Evolutionary conservation across 2,797 vertebrate genomes (phyloP), one percentile per base, ranked within the genome.

Genomic region (Rhynchonycteris naso): DNA sequence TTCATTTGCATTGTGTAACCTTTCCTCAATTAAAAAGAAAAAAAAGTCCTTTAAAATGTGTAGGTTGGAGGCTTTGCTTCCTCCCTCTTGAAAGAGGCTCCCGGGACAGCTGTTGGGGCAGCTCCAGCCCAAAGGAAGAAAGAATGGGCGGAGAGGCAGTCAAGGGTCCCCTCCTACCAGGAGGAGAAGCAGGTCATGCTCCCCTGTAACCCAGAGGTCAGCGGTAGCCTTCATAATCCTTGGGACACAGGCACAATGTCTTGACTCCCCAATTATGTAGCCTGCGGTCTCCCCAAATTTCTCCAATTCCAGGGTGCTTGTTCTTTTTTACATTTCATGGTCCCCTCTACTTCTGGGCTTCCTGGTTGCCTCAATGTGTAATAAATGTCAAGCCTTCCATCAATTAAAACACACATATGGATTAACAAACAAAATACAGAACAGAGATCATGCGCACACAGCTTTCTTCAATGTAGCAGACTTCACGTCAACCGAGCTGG

Each of bases 11-110:
- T 79, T 86, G 69, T 86, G 24, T 26, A 93, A 78, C 4, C 54
- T 90, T 95, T 94, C 87, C 88, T 96, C 85, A 95, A 90, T 88
- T 94, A 65, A 93, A 95, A 90, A 92, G 75, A 35, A 79, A 65
- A 81, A 75, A 90, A 81, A 66, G 18, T n/a, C 61, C 71, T 91
- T 47, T 87, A 63, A 94, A 86, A 83, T 38, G 61, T 68, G 58
- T 88, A 95, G 82, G 75, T 33, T 89, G 92, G 28, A 74, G 56
- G 69, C 30, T 92, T 75, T 74, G 43, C 71, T 96, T 95, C 79
- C 79, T 93, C 50, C 78, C 50, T 80, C 79, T 63, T 61, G 28
- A 54, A 76, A 88, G 61, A 92, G 61, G 56, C 47, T 33, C 24
- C 1, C 3, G 66, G 56, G 92, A 92, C 59, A 92, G 54, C 15